These are phyloP conservation scores for Spinus olivaceus DNA, from an alignment of 2,797 vertebrate genomes.

Conservation along the genomic window DNA sequence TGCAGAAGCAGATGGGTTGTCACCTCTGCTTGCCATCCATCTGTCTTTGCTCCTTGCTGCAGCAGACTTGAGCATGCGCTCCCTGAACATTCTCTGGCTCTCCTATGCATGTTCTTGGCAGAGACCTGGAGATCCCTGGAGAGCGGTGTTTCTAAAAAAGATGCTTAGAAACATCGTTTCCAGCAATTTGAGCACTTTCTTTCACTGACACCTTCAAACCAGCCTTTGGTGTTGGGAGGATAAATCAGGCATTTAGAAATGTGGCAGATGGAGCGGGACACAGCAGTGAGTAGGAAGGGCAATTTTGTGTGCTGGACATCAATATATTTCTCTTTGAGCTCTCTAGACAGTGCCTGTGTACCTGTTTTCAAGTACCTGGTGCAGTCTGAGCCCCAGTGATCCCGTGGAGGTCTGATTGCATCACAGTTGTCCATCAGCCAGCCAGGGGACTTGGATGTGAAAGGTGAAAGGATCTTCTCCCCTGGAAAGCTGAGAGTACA, in stretches of 20 bases:
- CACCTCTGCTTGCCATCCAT: constrained; percentile 17
- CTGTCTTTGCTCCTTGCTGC: not conserved
- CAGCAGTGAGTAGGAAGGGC: not conserved
- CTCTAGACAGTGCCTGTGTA: not conserved
- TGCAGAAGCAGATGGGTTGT: not conserved
- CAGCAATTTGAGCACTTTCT: not conserved
- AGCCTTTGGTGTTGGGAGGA: not conserved
- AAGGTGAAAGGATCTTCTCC: not conserved
- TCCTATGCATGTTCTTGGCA: constrained; percentile 15
- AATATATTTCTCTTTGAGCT: not conserved
- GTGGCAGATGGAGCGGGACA: not conserved
- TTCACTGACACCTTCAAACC: not conserved
- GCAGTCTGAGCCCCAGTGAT: not conserved
- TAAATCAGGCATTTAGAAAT: not conserved
- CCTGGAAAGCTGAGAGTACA: not conserved
- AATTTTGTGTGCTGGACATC: not conserved
- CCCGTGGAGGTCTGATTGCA: not conserved
- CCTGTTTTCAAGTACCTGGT: not conserved
- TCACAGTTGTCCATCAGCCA: not conserved
- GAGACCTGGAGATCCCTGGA: not conserved
- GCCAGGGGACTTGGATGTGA: not conserved
- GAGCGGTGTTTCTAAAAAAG: not conserved
- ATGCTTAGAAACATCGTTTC: not conserved
- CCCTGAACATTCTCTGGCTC: constrained; percentile 3
- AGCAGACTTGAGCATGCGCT: not conserved